Evolutionary conservation across 2,113 vertebrate genomes (phyloP), one percentile per base, ranked within the genome.

Genomic region (Dendrocopos noguchii): DNA sequence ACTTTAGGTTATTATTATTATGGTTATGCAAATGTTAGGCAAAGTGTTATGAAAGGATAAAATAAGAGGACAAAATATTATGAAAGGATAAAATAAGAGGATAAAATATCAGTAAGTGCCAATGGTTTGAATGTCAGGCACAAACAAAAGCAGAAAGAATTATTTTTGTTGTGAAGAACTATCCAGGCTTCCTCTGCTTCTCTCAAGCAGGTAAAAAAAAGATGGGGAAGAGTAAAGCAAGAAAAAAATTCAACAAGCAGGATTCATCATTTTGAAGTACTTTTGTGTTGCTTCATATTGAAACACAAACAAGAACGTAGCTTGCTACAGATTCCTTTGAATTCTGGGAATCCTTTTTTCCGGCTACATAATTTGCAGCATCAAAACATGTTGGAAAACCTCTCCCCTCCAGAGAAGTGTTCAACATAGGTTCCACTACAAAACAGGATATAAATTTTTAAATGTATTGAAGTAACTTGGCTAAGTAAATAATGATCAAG

Each of bases 181-280:
- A 21, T 9, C 20, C 78, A 86, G 12, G 19, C 4, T 90, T 64
- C 6, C 11, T 87, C 52, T 67, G 31, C 24, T 87, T 80, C 66
- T 87, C 44, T 59, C 57, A 6, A 70, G 29, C 10, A 44, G 29
- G 8, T 21, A n/a, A 44, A 61, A 75, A 88, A 75, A 87, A 50
- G 14, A 12, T 42, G 24, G 3, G 4, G 2, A 6, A 33, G 7
- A 67, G 7, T 15, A 57, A 7, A 72, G 7, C 5, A 70, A 50
- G n/a, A 12, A 39, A 75, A 66, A 34, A 4, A 1, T 1, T 1
- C 7, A 74, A 15, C 13, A 39, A 67, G 5, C 6, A 16, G 29
- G 9, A 60, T 66, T 64, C 24, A 20, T 74, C 3, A 1, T 29
- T 90, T 68, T 11, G 27, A 75, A 52, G 17, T 59, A 72, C 24